These are phyloP conservation scores for Balanococcus diminutus DNA, from an alignment of 2,888 invertebrate species.

Conservation along the genomic window DNA sequence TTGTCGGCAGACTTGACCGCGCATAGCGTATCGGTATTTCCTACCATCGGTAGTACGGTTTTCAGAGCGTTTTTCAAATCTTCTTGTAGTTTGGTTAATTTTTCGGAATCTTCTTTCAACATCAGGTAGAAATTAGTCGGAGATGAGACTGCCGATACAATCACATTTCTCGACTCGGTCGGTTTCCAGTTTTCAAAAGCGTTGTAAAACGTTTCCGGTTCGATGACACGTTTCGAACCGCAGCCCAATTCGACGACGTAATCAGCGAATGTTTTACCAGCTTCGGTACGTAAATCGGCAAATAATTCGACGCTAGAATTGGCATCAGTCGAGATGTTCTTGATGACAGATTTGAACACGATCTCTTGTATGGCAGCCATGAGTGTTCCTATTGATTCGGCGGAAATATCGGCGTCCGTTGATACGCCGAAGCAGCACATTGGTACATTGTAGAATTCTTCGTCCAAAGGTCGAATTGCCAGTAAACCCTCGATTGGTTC, in stretches of 20 bases:
- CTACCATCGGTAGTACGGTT: not conserved
- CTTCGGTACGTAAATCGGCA: slow-evolving; percentile 28
- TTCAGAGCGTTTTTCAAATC: slow-evolving; percentile 64
- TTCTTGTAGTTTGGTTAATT: slow-evolving; percentile 63
- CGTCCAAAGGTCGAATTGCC: slow-evolving; percentile 34
- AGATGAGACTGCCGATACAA: slow-evolving; percentile 66
- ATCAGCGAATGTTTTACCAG: slow-evolving; percentile 25
- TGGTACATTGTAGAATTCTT: slow-evolving; percentile 20
- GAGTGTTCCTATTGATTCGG: not conserved
- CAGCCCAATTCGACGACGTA: not conserved
- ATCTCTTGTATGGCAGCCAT: not conserved
- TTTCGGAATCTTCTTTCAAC: slow-evolving; percentile 64
- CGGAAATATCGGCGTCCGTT: not conserved
- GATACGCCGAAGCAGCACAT: slow-evolving; percentile 15
- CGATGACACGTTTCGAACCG: not conserved
- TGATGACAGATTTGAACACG: not conserved
- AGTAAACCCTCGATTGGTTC: slow-evolving; percentile 21
- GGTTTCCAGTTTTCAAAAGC: slow-evolving; percentile 36
- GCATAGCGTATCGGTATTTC: not conserved
- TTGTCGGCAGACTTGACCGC: slow-evolving; percentile 72
- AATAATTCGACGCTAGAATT: not conserved
- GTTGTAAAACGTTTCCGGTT: not conserved
- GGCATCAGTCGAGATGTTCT: not conserved
- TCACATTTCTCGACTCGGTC: slow-evolving; percentile 60
- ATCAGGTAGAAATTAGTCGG: slow-evolving; percentile 71